Percentiles rank a stretch among this genome's conserved stretches.
Conservation (phyloP, 2,888 invertebrate species). For the Volucella inanis region DNA sequence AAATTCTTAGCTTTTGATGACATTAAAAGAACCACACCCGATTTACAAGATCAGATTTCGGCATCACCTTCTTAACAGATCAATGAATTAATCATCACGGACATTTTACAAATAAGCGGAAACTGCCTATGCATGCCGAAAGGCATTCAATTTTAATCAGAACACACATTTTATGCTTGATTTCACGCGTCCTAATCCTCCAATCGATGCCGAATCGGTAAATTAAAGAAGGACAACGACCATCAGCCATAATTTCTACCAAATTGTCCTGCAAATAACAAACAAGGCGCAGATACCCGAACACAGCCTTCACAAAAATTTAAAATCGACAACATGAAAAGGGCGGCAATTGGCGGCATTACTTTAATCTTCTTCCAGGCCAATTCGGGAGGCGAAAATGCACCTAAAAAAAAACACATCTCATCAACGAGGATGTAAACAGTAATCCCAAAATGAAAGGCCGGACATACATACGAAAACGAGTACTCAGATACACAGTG, state of each 20-base stretch:
- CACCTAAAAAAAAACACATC: conserved; percentile 19
- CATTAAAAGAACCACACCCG: conserved; percentile 35
- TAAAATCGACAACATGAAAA: conserved; percentile 31
- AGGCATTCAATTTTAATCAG: conserved; percentile 62
- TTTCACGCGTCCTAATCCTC: conserved; percentile 52
- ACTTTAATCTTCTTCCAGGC: conserved; percentile 60
- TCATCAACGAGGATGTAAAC: conserved; percentile 58
- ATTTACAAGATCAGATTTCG: conserved; percentile 48
- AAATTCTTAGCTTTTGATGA: conserved; percentile 19
- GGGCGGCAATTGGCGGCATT: conserved; percentile 49
- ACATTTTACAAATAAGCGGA: conserved; percentile 65
- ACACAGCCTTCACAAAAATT: conserved; percentile 12
- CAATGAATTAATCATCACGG: conserved; percentile 63
- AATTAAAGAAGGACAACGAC: conserved; percentile 40
- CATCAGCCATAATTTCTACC: conserved; percentile 51
- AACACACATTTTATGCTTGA: conserved; percentile 71
- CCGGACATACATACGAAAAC: conserved; percentile 38
- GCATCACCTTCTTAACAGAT: conserved; percentile 49
- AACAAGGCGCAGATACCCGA: conserved; percentile 59
- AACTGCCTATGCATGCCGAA: conserved; percentile 52
- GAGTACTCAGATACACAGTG: conserved; percentile 33
- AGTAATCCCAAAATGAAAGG: conserved; percentile 24
- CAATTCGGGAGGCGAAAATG: too few species aligned
- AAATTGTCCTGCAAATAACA: conserved; percentile 69
- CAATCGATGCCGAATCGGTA: conserved; percentile 14